Conservation (phyloP, 2,797 vertebrate species). For the Onychomys torridus region DNA sequence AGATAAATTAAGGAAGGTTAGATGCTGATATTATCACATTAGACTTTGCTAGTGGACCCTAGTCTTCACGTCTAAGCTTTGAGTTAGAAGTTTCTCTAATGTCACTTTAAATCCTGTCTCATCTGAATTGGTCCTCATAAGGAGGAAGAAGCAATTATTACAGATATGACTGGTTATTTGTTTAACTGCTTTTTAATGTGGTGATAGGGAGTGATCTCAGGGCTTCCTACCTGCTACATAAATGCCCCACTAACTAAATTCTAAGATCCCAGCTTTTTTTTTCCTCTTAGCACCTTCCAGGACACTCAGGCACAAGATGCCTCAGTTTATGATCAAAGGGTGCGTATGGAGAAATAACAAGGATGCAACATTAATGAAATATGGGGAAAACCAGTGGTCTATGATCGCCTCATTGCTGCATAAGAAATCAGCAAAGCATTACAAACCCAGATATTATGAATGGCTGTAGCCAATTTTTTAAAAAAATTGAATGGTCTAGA, state of each 20-base stretch:
- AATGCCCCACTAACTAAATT: not conserved
- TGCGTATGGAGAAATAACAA: too few relatives aligned
- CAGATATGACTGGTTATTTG: constrained; percentile 25
- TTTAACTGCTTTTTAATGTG: not conserved
- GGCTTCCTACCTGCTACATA: not conserved
- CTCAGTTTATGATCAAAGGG: too few relatives aligned
- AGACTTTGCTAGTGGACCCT: not conserved
- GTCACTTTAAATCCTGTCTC: not conserved
- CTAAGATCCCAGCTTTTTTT: not conserved
- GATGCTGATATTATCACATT: not conserved
- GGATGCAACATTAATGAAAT: too few relatives aligned
- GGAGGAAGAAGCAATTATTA: not conserved
- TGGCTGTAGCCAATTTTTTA: constrained; percentile 99
- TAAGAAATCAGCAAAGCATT: too few relatives aligned
- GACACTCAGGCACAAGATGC: too few relatives aligned
- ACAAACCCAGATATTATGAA: constrained; percentile 88
- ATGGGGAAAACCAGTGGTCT: too few relatives aligned
- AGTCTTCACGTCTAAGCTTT: not conserved
- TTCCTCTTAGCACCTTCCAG: not conserved
- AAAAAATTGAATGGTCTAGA: constrained; percentile 98
- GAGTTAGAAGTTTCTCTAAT: not conserved
- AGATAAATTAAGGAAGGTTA: not conserved
- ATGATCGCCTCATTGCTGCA: too few relatives aligned
- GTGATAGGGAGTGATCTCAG: not conserved
- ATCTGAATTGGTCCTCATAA: not conserved